Evolutionary conservation across 2,113 vertebrate species (phyloP).

Genomic region (Scalopus aquaticus): DNA sequence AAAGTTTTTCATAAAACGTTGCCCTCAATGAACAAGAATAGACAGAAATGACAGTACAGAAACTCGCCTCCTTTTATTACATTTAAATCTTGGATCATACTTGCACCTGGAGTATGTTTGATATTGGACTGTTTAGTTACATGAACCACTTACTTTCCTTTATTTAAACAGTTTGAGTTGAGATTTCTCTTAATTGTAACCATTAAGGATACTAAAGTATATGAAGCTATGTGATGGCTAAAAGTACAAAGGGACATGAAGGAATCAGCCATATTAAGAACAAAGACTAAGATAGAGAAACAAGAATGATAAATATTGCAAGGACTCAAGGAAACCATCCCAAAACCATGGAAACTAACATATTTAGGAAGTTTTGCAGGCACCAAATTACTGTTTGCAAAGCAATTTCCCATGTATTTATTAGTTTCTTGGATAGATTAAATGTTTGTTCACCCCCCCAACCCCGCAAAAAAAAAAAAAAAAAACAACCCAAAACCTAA

Average conservation of each 20-base stretch:
- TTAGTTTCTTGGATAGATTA: background rate
- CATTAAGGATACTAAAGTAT: background rate
- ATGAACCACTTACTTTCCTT: background rate
- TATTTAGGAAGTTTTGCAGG: background rate
- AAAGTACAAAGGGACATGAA: background rate
- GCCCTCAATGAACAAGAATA: background rate
- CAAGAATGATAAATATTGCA: background rate
- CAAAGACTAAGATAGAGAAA: background rate
- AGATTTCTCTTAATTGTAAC: background rate
- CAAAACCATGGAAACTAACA: background rate
- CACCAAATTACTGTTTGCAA: background rate
- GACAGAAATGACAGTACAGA: background rate
- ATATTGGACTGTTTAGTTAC: background rate
- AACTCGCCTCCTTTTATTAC: background rate
- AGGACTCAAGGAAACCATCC: background rate
- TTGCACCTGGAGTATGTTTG: background rate
- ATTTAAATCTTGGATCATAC: background rate
- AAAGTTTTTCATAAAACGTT: background rate
- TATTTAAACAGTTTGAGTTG: background rate
- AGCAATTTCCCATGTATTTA: background rate
- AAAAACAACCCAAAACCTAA: background rate
- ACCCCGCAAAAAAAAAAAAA: too few relatives aligned
- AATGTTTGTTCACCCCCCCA: background rate
- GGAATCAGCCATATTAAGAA: background rate
- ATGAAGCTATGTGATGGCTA: background rate